phyloP scores from a whole-genome alignment of 1,140 invertebrate genomes.

The Lucilia cuprina region DNA sequence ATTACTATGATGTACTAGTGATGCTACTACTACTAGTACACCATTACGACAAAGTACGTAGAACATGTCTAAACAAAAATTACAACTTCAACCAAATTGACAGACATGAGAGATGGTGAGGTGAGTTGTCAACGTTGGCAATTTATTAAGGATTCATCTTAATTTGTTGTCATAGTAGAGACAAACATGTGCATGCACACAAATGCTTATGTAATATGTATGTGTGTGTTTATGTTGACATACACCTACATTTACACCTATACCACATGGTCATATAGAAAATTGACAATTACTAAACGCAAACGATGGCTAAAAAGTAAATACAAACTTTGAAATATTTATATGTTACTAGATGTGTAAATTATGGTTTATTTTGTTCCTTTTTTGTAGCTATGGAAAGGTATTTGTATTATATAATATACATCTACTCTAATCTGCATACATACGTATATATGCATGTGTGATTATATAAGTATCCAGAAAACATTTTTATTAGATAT shows the following conservation, averaged over 20 bases:
- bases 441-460: too few species aligned
- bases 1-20: background rate
- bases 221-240: too few species aligned
- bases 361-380: background rate
- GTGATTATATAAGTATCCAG: too few species aligned
- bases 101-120: conserved; percentile 17
- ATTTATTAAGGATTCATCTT: conserved; percentile 32
- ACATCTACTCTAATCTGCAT: too few species aligned
- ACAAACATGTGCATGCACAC: background rate
- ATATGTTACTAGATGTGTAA: background rate
- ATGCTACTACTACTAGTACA: background rate
- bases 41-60: background rate
- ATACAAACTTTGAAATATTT: background rate
- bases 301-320: background rate
- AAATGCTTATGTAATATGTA: background rate
- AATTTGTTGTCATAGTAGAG: conserved; percentile 9
- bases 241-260: too few species aligned
- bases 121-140: conserved; percentile 9
- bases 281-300: background rate
- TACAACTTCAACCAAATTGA: conserved; percentile 18
- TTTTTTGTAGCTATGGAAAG: too few species aligned
- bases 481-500: too few species aligned
- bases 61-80: background rate
- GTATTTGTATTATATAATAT: too few species aligned
- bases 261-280: background rate